Evolutionary conservation across 2,888 invertebrate species (phyloP).

Genomic region (Lasiommata megera): DNA sequence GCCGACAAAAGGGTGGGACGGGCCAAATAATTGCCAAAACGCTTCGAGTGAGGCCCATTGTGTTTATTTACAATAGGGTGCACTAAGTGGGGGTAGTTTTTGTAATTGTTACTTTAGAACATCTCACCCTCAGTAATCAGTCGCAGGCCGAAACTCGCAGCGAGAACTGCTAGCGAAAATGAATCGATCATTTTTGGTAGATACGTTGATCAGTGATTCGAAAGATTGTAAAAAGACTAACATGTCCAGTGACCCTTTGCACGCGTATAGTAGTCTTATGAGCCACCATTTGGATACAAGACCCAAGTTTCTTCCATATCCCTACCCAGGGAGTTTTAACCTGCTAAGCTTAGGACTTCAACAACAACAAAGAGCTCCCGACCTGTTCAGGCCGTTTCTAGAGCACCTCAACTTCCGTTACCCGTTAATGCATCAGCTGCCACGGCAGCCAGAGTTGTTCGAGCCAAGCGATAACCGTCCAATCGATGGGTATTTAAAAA

Average conservation of each 20-base stretch:
- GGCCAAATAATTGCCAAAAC: constrained; percentile 80
- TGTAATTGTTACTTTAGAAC: constrained; percentile 73
- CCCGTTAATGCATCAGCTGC: constrained; percentile 65
- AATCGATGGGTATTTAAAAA: constrained; percentile 56
- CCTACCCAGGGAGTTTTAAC: constrained; percentile 83
- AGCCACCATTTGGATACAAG: constrained; percentile 58
- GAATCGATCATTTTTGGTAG: constrained; percentile 92
- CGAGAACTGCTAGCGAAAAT: constrained; percentile 62
- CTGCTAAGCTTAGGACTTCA: constrained; percentile 84
- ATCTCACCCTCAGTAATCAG: constrained; percentile 60
- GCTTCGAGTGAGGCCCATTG: constrained; percentile 78
- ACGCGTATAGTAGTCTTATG: constrained; percentile 62
- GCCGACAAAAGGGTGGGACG: constrained; percentile 79
- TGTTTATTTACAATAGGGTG: constrained; percentile 77
- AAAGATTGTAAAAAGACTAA: constrained; percentile 70
- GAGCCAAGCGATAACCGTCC: constrained; percentile 50
- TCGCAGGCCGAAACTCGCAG: constrained; percentile 51
- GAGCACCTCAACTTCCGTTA: constrained; percentile 71
- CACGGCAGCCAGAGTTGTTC: constrained; percentile 59
- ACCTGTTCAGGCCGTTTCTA: constrained; percentile 73
- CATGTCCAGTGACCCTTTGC: constrained; percentile 61
- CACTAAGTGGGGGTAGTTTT: constrained; percentile 80
- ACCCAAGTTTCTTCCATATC: constrained; percentile 82
- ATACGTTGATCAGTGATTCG: constrained; percentile 87
- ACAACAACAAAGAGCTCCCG: constrained; percentile 76